Conservation (phyloP, 2,888 invertebrate species). For the Acanthoscelides obtectus region DNA sequence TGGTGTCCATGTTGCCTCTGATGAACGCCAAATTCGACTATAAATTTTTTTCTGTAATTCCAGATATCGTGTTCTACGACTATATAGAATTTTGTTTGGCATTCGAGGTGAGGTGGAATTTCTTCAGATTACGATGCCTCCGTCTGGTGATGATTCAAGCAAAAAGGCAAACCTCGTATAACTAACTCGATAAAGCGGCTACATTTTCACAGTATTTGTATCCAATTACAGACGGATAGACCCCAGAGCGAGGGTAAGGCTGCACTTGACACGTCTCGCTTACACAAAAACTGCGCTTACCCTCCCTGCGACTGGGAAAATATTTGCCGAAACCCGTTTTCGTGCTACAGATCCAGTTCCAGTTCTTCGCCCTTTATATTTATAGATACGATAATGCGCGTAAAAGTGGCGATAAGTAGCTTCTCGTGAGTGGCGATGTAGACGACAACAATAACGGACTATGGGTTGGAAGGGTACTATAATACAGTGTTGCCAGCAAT, state of each 20-base stretch:
- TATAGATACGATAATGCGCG: not conserved
- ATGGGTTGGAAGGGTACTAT: not conserved
- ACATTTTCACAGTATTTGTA: not conserved
- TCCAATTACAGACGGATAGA: not conserved
- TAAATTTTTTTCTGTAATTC: no score
- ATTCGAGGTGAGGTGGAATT: no score
- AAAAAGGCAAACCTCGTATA: not conserved
- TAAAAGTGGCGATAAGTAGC: not conserved
- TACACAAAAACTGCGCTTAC: not conserved
- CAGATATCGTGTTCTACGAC: no score
- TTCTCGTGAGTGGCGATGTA: not conserved
- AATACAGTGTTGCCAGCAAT: not conserved
- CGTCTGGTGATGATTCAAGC: not conserved
- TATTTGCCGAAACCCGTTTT: not conserved
- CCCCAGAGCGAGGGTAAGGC: not conserved
- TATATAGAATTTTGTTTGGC: no score
- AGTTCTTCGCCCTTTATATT: not conserved
- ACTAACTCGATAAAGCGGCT: not conserved
- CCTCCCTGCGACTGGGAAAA: not conserved
- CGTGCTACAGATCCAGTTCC: not conserved
- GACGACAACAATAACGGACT: not conserved
- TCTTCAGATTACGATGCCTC: no score
- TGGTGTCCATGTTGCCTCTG: no score
- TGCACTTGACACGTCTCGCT: not conserved
- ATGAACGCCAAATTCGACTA: no score